These are phyloP conservation scores for Cylloceria caligata DNA, from an alignment of 2,888 invertebrate species.

Conservation along the genomic window DNA sequence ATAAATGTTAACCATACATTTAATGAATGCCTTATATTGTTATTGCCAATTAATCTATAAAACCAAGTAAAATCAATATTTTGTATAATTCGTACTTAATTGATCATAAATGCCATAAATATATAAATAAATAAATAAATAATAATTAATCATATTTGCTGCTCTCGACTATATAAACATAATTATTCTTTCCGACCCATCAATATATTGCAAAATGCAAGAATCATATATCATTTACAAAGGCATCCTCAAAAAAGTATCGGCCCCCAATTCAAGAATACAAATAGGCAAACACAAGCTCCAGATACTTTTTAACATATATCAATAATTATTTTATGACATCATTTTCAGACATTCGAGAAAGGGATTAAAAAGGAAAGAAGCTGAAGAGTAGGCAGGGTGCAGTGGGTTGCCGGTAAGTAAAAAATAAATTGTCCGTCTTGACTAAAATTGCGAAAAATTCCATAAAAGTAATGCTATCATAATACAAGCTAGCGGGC, in stretches of 20 bases:
- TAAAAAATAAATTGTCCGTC: slow-evolving; percentile 48
- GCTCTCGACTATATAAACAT: too few relatives aligned
- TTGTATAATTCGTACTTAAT: too few relatives aligned
- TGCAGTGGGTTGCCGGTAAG: slow-evolving; percentile 38
- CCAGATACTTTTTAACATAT: too few relatives aligned
- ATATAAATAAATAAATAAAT: background rate
- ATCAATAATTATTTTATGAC: slow-evolving; percentile 15
- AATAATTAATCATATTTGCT: too few relatives aligned
- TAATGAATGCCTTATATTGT: background rate
- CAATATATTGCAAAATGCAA: too few relatives aligned
- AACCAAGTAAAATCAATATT: background rate
- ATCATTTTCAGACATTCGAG: slow-evolving; percentile 53
- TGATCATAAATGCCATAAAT: background rate
- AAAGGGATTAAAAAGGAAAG: background rate
- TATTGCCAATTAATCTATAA: background rate
- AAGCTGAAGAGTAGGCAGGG: background rate
- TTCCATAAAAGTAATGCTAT: background rate
- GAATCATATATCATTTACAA: too few relatives aligned
- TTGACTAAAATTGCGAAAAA: background rate
- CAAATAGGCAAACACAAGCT: background rate
- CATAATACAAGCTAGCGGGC: too few relatives aligned
- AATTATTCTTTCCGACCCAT: too few relatives aligned
- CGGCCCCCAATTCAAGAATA: too few relatives aligned
- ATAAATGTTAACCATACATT: background rate
- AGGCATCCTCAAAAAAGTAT: too few relatives aligned